Evolutionary conservation across 1,140 invertebrate species (phyloP), one percentile per base, ranked within the genome.

Genomic region (Leguminivora glycinivorella): DNA sequence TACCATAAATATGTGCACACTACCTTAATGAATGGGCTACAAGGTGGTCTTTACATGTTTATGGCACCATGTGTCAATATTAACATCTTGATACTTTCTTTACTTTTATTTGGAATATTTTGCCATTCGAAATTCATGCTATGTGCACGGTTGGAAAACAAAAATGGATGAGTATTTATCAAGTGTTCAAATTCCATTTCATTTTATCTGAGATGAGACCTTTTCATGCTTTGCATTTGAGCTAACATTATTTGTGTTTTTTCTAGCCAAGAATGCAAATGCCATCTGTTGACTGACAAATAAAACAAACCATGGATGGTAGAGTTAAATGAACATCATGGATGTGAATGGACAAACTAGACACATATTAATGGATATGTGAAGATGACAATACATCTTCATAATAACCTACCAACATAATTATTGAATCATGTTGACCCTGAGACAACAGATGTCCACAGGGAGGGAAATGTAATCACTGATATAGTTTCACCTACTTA

Each of bases 401-500:
- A 71, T 75, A 72, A 73, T 71, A 40, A 73, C 76, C 56, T 58
- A 52, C 47, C 47, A 83, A 83, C 83, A 84, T 85, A 81, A 85
- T 83, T 79, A 81, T 77, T 75, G 75, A 84, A 81, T 84, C 83
- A 84, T 87, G 84, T 88, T 87, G 82, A 75, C 73, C 78, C 76
- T 78, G 72, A 78, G 69, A 58, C 56, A 77, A 81, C 78, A 79
- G 83, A 87, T 87, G 79, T 81, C 70, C 75, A 76, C 81, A 80
- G 80, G 89, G 87, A 89, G 85, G 89, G 56, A 89, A 89, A 89
- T 89, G 89, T 91, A 91, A 89, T 89, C 87, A 89, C 84, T 84
- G 81, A 84, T 82, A 85, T 83, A 89, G 83, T 88, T 88, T 79
- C 83, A 83, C 85, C 76, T 83, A 81, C 71, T 80, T 84, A 76